Conservation (phyloP, 2,888 invertebrate species). For the Acronicta psi region DNA sequence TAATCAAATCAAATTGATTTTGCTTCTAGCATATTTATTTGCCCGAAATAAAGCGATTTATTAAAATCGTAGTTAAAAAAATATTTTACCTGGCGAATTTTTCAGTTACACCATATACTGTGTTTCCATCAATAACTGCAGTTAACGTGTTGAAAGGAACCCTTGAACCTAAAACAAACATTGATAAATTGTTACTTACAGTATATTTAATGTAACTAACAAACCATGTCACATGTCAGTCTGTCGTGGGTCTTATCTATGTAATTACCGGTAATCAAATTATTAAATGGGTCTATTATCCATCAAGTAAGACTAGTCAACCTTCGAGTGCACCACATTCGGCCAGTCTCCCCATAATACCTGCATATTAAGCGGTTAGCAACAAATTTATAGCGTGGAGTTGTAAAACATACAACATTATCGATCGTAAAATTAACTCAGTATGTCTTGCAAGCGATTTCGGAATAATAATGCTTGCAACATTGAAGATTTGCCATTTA, state of each 20-base stretch:
- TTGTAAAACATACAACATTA: slow-evolving; percentile 24
- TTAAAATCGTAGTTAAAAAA: too few relatives aligned
- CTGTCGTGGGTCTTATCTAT: slow-evolving; percentile 26
- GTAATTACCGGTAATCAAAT: slow-evolving; percentile 43
- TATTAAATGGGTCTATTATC: slow-evolving; percentile 39
- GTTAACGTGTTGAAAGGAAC: slow-evolving; percentile 96
- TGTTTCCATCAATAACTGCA: slow-evolving; percentile 95
- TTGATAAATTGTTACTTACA: slow-evolving; percentile 10
- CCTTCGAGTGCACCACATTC: slow-evolving; percentile 49
- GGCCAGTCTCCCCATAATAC: slow-evolving; percentile 35
- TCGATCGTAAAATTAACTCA: slow-evolving; percentile 30
- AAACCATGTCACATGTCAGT: slow-evolving; percentile 42
- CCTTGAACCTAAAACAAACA: slow-evolving; percentile 91
- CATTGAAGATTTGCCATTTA: slow-evolving; percentile 10
- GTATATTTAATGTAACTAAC: slow-evolving; percentile 35
- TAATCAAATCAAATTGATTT: too few relatives aligned
- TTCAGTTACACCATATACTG: slow-evolving; percentile 96
- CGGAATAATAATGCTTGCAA: slow-evolving; percentile 28
- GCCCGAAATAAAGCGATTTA: too few relatives aligned
- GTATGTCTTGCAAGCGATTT: slow-evolving; percentile 30
- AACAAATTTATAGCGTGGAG: slow-evolving; percentile 22
- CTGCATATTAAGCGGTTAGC: slow-evolving; percentile 14
- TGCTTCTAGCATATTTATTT: too few relatives aligned
- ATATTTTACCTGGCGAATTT: slow-evolving; percentile 91
- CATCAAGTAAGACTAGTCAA: slow-evolving; percentile 49